These are phyloP conservation scores for Sarcophaga subvicina DNA, from an alignment of 2,888 invertebrate genomes.

Conservation along the genomic window DNA sequence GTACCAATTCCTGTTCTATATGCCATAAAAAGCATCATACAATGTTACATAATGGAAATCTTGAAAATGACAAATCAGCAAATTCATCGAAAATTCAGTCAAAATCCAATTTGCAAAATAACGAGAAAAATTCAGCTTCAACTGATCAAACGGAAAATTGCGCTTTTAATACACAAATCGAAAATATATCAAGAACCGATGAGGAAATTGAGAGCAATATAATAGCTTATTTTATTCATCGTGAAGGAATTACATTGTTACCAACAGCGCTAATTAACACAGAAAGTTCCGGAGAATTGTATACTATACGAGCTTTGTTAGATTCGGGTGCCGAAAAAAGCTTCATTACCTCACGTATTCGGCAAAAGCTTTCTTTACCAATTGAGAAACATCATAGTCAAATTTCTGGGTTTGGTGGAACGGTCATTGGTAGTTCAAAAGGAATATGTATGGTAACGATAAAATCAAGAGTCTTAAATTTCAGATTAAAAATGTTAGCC, in stretches of 20 bases:
- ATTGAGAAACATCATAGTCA: background rate
- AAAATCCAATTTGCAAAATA: background rate
- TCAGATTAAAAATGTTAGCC: background rate
- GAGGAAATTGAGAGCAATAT: too few relatives aligned
- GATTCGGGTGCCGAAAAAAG: conserved; percentile 11
- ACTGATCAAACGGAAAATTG: background rate
- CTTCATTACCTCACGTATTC: background rate
- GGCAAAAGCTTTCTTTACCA: background rate
- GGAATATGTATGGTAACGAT: background rate
- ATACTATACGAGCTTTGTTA: conserved; percentile 14
- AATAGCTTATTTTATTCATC: too few relatives aligned
- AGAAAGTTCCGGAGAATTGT: background rate
- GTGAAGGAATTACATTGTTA: too few relatives aligned
- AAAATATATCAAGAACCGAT: too few relatives aligned
- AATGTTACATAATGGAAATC: background rate
- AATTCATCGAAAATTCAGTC: background rate
- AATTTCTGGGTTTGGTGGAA: too few relatives aligned
- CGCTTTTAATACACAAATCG: too few relatives aligned
- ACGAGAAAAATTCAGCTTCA: background rate
- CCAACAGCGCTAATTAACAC: background rate
- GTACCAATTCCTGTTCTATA: background rate
- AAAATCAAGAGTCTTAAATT: background rate
- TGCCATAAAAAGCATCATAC: conserved; percentile 13
- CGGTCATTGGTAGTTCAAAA: background rate
- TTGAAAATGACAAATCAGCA: background rate